A percentile compares a stretch with the other conserved stretches of the same genome.
These are phyloP conservation scores for Buteo buteo DNA, from an alignment of 2,113 vertebrate genomes.

Conservation along the genomic window DNA sequence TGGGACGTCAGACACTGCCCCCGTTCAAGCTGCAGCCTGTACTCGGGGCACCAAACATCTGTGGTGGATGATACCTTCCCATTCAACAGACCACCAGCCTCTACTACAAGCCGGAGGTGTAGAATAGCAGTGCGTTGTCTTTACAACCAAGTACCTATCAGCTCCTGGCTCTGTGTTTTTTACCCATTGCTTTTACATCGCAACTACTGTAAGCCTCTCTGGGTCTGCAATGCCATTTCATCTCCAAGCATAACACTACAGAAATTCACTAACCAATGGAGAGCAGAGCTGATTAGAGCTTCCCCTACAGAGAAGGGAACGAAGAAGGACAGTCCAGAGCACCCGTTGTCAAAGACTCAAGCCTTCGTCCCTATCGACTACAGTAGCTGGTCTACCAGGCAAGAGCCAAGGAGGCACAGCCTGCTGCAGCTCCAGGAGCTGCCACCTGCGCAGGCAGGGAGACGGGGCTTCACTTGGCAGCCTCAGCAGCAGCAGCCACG, in stretches of 20 bases:
- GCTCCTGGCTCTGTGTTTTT: background rate
- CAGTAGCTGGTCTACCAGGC: background rate
- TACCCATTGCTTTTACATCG: background rate
- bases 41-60: background rate
- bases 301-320: background rate
- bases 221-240: background rate
- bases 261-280: background rate
- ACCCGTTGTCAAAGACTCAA: background rate
- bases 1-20: background rate
- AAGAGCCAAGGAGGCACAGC: background rate
- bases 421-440: background rate
- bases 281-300: background rate
- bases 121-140: background rate
- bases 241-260: background rate
- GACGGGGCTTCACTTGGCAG: background rate
- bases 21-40: background rate
- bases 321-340: background rate
- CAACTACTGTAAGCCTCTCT: background rate
- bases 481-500: background rate
- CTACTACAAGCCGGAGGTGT: background rate
- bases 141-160: background rate
- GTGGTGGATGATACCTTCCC: background rate
- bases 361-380: background rate
- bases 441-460: background rate
- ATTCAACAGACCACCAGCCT: background rate